Evolutionary conservation across 2,797 vertebrate species (phyloP), one percentile per base, ranked within the genome.

Genomic region (Coregonus sp.): DNA sequence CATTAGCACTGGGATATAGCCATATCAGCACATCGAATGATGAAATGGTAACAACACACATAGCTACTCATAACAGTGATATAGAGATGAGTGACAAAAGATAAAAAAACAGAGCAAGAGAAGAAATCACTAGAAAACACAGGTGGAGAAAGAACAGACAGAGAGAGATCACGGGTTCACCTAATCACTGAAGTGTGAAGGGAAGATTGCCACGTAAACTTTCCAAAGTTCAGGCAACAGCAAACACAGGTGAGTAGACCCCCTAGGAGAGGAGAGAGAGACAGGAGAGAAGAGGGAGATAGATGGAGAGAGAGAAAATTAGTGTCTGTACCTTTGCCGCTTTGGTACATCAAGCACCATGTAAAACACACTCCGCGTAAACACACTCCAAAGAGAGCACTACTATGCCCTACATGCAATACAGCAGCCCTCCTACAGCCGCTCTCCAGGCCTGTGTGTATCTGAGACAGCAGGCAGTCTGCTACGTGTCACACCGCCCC

Each of bases 171-270:
- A 65, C 70, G 75, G 63, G 54, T 81, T 70, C 68, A 76, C 81
- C 79, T 69, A 75, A 75, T 67, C 31, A 33, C 81, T 80, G 72
- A 67, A 81, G 72, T 77, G 75, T 77, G 74, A 72, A 73, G 78
- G 70, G 78, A 59, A 61, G 72, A 90, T 92, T 92, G 84, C 86
- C 81, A 91, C 86, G 90, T 90, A 82, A 90, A 94, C 89, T 31
- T 86, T 87, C 87, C 89, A 89, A 91, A 91, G 92, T 92, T 90
- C 90, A 90, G 78, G 78, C 82, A 16, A 75, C 29, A 80, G 88
- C 87, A 91, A 92, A 89, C 90, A 90, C 80, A 88, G 80, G 52
- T 89, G 78, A 85, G 50, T 35, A 77, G 70, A 68, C 68, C 56
- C 33, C 56, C 37, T 40, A 20, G 68, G 35, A 70, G 68, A 70